Evolutionary conservation across 2,113 vertebrate species (phyloP), one percentile per base, ranked within the genome.

Genomic region (Oreotrochilus melanogaster): DNA sequence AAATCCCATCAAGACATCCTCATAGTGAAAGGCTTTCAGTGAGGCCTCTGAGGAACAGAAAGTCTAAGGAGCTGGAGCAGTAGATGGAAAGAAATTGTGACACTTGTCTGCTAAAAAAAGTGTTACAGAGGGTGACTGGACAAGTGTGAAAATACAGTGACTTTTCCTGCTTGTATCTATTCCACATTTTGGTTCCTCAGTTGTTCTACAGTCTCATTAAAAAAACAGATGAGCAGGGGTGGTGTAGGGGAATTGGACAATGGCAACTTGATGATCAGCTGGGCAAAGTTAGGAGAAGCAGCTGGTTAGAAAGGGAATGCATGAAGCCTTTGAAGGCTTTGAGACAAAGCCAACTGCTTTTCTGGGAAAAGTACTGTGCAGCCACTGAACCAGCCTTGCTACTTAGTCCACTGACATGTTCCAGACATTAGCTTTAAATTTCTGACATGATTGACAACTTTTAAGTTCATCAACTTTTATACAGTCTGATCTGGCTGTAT

Each of bases 341-440:
- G 61, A 93, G 80, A 74, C 71, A 81, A 93, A 81, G 84, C 70
- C 81, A 93, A 7, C 16, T 67, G 86, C 35, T 81, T 2, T 70
- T 86, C 72, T 74, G 60, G 64, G 88, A 74, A 47, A 51, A 92
- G 65, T 58, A 21, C 56, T 54, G 37, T 78, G 65, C 78, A 43
- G 84, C 31, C 78, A 9, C 60, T 80, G 80, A 89, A 42, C 42
- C 56, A 79, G 72, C 60, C 80, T 89, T 83, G 76, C 28, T 75
- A 2, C 58, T 69, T n/a, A 50, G 72, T 22, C 69, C 73, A 64
- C 56, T 78, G 76, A 33, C 65, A 28, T 43, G 61, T 53, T 72
- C 62, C 70, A 94, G 76, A 87, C 70, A 45, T 11, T 60, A 45
- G 35, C 42, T 95, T 89, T 92, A 67, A 87, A 91, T 93, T 92